Evolutionary conservation across 2,797 vertebrate species (phyloP).

Genomic region (Rachycentron canadum): DNA sequence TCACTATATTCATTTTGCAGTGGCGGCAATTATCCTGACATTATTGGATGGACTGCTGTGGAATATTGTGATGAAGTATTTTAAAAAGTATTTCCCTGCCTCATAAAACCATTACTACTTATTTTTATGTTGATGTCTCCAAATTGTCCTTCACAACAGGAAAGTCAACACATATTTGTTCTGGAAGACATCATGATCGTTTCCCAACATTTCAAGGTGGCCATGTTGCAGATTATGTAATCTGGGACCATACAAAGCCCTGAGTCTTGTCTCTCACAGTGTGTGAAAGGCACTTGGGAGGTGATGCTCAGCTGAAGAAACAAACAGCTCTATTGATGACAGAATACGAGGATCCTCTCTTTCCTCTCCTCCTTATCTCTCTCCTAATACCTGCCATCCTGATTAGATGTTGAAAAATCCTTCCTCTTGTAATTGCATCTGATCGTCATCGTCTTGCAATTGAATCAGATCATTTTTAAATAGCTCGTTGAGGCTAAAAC

Average conservation of each 20-base stretch:
- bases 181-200: background rate
- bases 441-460: constrained; percentile 43
- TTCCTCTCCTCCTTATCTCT: constrained; percentile 54
- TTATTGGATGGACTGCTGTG: background rate
- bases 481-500: background rate
- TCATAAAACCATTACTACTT: background rate
- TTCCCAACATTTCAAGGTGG: background rate
- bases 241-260: background rate
- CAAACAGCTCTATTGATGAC: constrained; percentile 54
- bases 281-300: constrained; percentile 19
- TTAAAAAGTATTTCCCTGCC: too few relatives aligned
- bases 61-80: too few relatives aligned
- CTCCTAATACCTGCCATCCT: constrained; percentile 65
- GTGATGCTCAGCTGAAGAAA: constrained; percentile 34
- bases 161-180: background rate
- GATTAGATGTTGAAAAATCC: constrained; percentile 72
- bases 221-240: constrained; percentile 17
- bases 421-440: constrained; percentile 67
- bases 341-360: constrained; percentile 34
- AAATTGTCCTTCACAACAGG: too few relatives aligned
- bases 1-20: too few relatives aligned
- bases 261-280: background rate
- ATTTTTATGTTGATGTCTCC: background rate
- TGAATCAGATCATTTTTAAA: constrained; percentile 45
- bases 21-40: background rate